phyloP scores from a whole-genome alignment of 1,140 invertebrate species.

The Varroa destructor region DNA sequence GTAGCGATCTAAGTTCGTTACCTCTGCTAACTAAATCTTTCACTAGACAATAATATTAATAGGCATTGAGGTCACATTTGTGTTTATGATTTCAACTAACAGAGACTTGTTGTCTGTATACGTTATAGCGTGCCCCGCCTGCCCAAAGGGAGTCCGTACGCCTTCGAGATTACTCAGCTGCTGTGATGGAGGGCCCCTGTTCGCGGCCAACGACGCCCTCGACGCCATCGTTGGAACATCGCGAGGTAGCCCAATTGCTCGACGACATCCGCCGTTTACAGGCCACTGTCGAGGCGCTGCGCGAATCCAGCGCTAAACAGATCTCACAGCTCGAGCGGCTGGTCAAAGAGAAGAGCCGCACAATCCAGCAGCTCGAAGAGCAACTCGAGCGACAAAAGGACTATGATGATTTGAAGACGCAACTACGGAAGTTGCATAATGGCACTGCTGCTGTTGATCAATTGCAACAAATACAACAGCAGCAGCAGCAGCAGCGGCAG shows the following conservation, averaged over 20 bases:
- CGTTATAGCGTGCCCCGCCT: conserved; percentile 13
- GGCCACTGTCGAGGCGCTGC: conserved; percentile 17
- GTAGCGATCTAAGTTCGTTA: too few relatives aligned
- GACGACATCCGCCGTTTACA: conserved; percentile 14
- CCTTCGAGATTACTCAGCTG: conserved; percentile 25
- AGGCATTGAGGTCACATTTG: too few relatives aligned
- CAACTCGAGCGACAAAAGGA: conserved; percentile 69
- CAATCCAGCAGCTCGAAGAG: conserved; percentile 67
- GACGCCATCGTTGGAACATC: conserved; percentile 9
- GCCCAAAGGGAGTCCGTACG: conserved; percentile 28
- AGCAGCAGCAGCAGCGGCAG: background rate
- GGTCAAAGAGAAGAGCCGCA: conserved; percentile 66
- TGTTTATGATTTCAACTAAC: background rate
- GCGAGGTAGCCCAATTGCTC: conserved; percentile 20
- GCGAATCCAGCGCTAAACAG: conserved; percentile 33
- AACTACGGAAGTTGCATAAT: conserved; percentile 52
- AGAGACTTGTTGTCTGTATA: background rate
- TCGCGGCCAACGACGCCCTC: conserved; percentile 13
- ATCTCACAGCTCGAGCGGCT: conserved; percentile 73
- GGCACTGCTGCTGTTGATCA: background rate
- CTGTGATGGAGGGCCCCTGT: conserved; percentile 20
- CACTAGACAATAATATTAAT: too few relatives aligned
- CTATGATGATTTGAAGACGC: conserved; percentile 74
- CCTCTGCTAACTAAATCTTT: too few relatives aligned
- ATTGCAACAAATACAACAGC: conserved; percentile 4